phyloP scores from a whole-genome alignment of 2,888 invertebrate genomes.

The Nephrotoma flavescens region DNA sequence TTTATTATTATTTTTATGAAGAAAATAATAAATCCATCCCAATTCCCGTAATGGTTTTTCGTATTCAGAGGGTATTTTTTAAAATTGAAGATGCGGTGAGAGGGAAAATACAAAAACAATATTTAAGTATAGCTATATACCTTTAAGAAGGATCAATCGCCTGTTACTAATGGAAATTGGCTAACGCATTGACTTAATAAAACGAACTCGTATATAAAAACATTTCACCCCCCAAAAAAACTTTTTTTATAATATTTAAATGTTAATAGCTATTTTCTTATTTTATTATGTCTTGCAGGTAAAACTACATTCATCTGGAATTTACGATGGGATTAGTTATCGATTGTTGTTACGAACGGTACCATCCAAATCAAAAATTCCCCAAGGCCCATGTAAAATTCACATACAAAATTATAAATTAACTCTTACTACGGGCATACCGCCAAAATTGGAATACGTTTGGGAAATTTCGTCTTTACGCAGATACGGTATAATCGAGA shows the following conservation, averaged over 20 bases:
- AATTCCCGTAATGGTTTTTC: neutral
- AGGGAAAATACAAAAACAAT: neutral
- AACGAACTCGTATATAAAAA: neutral
- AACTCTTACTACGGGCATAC: neutral
- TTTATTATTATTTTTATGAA: neutral
- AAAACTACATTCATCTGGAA: neutral
- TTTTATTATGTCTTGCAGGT: neutral
- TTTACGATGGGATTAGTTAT: neutral
- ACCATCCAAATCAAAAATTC: neutral
- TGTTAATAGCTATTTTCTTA: neutral
- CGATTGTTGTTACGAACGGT: neutral
- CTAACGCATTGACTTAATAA: neutral
- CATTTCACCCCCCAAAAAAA: neutral
- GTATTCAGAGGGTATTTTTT: neutral
- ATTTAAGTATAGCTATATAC: neutral
- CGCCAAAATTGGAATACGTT: neutral
- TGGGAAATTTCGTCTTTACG: neutral
- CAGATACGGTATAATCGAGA: neutral
- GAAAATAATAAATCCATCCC: neutral
- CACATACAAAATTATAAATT: neutral
- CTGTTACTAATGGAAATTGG: neutral
- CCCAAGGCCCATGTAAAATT: neutral
- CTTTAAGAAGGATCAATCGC: neutral
- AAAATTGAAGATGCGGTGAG: neutral
- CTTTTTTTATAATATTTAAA: neutral